Percentiles rank a stretch among this genome's conserved stretches.
Conservation (phyloP, 37 sponge, comb jelly and placozoan genomes). For the Haliclona indistincta region DNA sequence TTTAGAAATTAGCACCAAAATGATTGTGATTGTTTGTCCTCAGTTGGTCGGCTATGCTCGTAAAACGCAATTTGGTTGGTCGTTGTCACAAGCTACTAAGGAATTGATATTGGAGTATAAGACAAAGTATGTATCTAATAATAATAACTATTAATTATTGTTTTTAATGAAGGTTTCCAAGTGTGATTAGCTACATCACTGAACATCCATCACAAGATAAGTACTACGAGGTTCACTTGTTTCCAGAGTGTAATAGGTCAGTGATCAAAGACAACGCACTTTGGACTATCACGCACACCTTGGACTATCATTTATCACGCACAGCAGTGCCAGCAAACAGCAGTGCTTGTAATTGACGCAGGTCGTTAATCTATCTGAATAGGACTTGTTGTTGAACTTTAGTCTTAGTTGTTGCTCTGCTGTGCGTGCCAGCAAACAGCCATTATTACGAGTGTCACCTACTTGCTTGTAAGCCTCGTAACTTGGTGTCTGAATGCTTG, state of each 20-base stretch:
- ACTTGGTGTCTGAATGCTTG: no score
- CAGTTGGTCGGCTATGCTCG: slow-evolving; percentile 59
- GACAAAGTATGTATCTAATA: slow-evolving; percentile 11
- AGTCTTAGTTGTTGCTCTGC: no score
- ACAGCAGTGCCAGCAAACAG: no score
- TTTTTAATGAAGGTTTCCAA: slow-evolving; percentile 50
- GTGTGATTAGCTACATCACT: slow-evolving; percentile 57
- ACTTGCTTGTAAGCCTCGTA: no score
- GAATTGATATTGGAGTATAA: slow-evolving; percentile 59
- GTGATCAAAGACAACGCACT: not conserved
- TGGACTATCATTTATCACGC: no score
- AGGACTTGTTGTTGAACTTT: no score
- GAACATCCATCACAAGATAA: slow-evolving; percentile 53
- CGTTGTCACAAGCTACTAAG: slow-evolving; percentile 59
- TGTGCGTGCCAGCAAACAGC: no score
- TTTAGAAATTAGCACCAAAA: not conserved
- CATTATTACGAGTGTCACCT: no score
- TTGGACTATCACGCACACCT: not conserved
- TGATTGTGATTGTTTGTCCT: slow-evolving; percentile 15
- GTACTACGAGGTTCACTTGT: slow-evolving; percentile 71
- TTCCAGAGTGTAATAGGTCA: slow-evolving; percentile 63
- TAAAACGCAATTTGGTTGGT: slow-evolving; percentile 59
- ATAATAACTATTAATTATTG: not conserved
- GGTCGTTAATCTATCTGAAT: no score
- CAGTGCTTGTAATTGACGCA: no score